Base-by-base conservation (phyloP, 2,113 vertebrate species). In the Perca flavescens region DNA sequence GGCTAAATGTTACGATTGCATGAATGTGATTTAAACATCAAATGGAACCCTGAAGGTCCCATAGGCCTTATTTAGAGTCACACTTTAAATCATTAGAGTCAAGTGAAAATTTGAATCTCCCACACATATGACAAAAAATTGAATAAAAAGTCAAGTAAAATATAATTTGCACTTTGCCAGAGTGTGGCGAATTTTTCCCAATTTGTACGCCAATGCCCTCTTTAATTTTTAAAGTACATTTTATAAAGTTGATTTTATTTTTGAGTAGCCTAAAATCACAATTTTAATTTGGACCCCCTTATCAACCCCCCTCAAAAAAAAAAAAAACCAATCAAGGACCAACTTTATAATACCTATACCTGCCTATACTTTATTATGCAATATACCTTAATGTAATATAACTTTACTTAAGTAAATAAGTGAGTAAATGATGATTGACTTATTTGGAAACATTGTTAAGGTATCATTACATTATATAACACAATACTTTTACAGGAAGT, bases 1-100 rank as follows among this genome's bases (percentile, higher is more conserved):
- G 76, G 79, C 85, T 87, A 60, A 88, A 91, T 76, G 70, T 63
- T 63, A 79, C 46, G 49, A 76, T 52, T 58, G 81, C 83, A 57
- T 85, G 84, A 88, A 91, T 83, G 67, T 84, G 80, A 92, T 92
- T 94, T 92, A 67, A 92, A 93, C 91, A 91, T 94, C 90, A 93
- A 94, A 93, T 91, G 79, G 66, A 83, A 81, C 81, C 77, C 82
- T 72, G 67, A 88, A 63, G 65, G 71, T 79, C 54, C 77, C 46
- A 43, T 46, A 60, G 70, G 82, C 61, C 74, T 84, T 75, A 84
- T 85, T 87, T 69, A 78, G 62, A 85, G 63, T 34, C 69, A 71
- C 63, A 78, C 34, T 82, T 86, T 49, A 72, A 80, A 82, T 88
- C 74, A 79, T 88, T 78, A 77, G 28, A 74, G 77, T 61, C 50